Evolutionary conservation across 2,797 vertebrate species (phyloP), one percentile per base, ranked within the genome.

Genomic region (Phrynocephalus vlangalii): DNA sequence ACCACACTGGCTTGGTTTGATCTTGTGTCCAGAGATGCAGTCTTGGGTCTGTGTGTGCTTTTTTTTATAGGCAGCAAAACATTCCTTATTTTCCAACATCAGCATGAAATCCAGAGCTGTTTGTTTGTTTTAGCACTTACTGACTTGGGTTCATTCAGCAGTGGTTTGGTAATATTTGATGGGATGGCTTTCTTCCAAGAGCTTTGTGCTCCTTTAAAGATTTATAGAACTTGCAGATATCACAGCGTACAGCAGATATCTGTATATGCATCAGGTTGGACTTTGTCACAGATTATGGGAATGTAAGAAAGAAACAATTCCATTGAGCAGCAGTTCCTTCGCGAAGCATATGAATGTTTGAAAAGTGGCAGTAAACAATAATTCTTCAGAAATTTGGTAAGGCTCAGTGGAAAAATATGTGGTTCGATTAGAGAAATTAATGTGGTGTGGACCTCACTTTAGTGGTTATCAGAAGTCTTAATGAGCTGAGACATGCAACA

Each of bases 171-270:
- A 30, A 67, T 67, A n/a, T 82, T 82, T 52, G 68, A 24, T 86
- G 52, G 56, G 18, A n/a, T 86, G 79, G 85, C 30, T 48, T 60
- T 72, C 85, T 26, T 81, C 85, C 85, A 73, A 44, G 85, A 63
- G 81, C 67, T 86, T 52, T 33, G 63, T 26, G 76, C 70, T 60
- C 30, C 67, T 56, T 77, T 16, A 81, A 44, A 24, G 78, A 48
- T 86, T 75, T 75, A 38, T 26, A 48, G 68, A 80, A 16, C 28
- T 66, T 56, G 44, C 52, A 81, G 44, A 68, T 28, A 52, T 28
- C 48, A 24, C 60, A 66, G 26, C 28, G 24, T 81, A n/a, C 38
- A 73, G 70, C 56, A 26, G 63, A 82, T n/a, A n/a, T n/a, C n/a
- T n/a, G n/a, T n/a, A n/a, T n/a, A n/a, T 70, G 44, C 78, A 50